These are phyloP conservation scores for Catostomus latipinnis DNA, from an alignment of 2,797 vertebrate genomes.

Conservation along the genomic window DNA sequence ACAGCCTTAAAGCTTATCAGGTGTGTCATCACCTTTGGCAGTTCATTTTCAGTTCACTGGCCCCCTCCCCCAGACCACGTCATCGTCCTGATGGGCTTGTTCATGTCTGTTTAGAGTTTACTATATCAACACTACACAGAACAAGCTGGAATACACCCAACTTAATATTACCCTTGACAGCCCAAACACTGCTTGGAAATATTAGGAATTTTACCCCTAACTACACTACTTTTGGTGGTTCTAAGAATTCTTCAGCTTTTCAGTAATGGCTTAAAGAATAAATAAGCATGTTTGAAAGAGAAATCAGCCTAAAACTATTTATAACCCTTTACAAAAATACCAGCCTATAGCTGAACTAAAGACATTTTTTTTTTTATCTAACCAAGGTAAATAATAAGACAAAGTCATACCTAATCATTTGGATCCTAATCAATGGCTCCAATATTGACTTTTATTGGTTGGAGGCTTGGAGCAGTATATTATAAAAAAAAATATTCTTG, in stretches of 20 bases:
- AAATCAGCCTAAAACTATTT: not conserved
- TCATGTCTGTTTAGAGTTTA: slow-evolving; percentile 58
- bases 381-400: too few relatives aligned
- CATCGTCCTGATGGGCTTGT: slow-evolving; percentile 49
- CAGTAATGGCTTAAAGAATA: not conserved
- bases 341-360: too few relatives aligned
- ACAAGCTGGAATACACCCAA: slow-evolving; percentile 32
- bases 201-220: slow-evolving; percentile 5
- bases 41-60: slow-evolving; percentile 10
- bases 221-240: slow-evolving; percentile 21
- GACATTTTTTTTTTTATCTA: too few relatives aligned
- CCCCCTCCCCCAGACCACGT: not conserved
- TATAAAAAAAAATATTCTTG: slow-evolving; percentile 17
- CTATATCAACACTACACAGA: slow-evolving; percentile 55
- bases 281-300: slow-evolving; percentile 16
- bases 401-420: too few relatives aligned
- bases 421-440: too few relatives aligned
- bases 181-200: slow-evolving; percentile 1
- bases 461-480: not conserved
- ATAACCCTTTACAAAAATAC: too few relatives aligned
- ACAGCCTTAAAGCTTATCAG: slow-evolving; percentile 14
- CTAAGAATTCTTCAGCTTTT: not conserved
- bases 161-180: slow-evolving; percentile 32
- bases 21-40: slow-evolving; percentile 6
- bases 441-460: slow-evolving; percentile 5